Conservation (phyloP, 2,888 invertebrate genomes). For the Nycteola revayana region DNA sequence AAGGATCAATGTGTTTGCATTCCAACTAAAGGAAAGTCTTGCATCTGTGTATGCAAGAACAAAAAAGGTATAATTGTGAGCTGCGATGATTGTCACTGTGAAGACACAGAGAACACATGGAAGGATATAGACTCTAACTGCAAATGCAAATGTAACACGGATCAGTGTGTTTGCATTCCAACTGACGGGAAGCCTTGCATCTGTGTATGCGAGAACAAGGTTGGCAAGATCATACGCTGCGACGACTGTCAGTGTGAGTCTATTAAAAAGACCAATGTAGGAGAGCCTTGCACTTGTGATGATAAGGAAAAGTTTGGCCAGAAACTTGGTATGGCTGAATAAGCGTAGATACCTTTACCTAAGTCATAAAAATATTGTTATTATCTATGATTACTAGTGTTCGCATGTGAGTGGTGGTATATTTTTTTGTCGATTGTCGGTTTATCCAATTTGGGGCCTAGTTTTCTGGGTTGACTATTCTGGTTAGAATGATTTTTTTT, state of each 20-base stretch:
- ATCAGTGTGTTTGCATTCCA: slow-evolving; percentile 25
- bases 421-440: too few relatives aligned
- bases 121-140: too few relatives aligned
- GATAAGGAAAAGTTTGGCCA: slow-evolving; percentile 1
- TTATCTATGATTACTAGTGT: too few relatives aligned
- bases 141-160: slow-evolving; percentile 16
- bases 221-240: slow-evolving; percentile 28
- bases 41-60: slow-evolving; percentile 17
- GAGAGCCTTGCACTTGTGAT: slow-evolving; percentile 17
- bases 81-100: slow-evolving; percentile 17
- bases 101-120: too few relatives aligned
- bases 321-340: slow-evolving; percentile 8
- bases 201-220: slow-evolving; percentile 21
- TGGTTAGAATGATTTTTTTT: too few relatives aligned
- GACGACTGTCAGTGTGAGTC: slow-evolving; percentile 26
- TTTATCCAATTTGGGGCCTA: too few relatives aligned
- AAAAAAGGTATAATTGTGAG: slow-evolving; percentile 9
- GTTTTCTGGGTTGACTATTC: too few relatives aligned
- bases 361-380: too few relatives aligned
- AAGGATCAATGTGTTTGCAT: slow-evolving; percentile 17
- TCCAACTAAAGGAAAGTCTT: slow-evolving; percentile 14
- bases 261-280: slow-evolving; percentile 9
- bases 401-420: too few relatives aligned
- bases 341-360: slow-evolving; percentile 28
- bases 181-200: slow-evolving; percentile 28